Evolutionary conservation across 1,140 invertebrate species (phyloP).

Genomic region (Magallana gigas): DNA sequence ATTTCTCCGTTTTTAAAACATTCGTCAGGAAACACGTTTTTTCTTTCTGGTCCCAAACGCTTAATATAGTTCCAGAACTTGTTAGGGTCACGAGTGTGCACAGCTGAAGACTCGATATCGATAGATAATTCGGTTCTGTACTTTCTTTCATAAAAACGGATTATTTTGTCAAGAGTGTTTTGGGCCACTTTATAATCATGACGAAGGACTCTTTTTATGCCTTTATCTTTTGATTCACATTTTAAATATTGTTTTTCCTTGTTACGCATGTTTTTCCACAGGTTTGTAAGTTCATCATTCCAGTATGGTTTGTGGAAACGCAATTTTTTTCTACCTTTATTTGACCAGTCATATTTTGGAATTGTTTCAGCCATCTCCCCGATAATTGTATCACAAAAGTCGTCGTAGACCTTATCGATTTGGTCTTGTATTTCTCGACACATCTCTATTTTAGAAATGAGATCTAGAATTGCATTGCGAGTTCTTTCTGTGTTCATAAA

Average conservation of each 20-base stretch:
- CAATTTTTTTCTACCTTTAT: background rate
- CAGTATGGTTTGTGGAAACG: constrained; percentile 25
- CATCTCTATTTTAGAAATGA: background rate
- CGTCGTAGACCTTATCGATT: constrained; percentile 27
- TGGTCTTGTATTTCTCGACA: background rate
- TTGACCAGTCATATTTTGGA: background rate
- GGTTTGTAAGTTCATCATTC: constrained; percentile 22
- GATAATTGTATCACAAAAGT: constrained; percentile 11
- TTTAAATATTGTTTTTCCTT: background rate
- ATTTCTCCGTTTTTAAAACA: constrained; percentile 23
- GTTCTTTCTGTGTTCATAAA: background rate
- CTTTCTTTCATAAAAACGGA: constrained; percentile 31
- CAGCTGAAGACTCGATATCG: background rate
- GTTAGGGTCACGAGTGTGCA: constrained; percentile 10
- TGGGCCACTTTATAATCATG: too few relatives aligned
- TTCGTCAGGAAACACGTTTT: constrained; percentile 34
- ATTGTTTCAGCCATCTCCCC: constrained; percentile 30
- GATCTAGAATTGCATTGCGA: background rate
- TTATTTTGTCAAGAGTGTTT: constrained; percentile 10
- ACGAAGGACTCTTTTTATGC: too few relatives aligned
- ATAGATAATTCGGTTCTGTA: constrained; percentile 19
- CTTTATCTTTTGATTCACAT: too few relatives aligned
- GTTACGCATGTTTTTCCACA: constrained; percentile 10
- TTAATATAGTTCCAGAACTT: constrained; percentile 44
- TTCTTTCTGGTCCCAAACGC: constrained; percentile 23